These are phyloP conservation scores for Pheosia tremula DNA, from an alignment of 2,888 invertebrate genomes.

Conservation along the genomic window DNA sequence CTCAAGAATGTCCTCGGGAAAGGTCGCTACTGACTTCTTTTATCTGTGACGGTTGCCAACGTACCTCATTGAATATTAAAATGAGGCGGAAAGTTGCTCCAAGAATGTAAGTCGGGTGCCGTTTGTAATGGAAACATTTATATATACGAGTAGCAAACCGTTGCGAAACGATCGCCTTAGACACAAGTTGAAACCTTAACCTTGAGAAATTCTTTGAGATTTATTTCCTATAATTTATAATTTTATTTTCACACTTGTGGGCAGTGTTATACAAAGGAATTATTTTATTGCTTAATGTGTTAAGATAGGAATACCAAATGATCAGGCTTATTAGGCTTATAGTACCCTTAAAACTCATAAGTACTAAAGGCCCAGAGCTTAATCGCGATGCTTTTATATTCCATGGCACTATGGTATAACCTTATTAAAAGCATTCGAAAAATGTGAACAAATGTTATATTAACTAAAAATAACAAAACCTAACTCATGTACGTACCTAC, in stretches of 20 bases:
- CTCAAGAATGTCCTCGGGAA: slow-evolving; percentile 37
- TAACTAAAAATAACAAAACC: slow-evolving; percentile 9
- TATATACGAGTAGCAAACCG: neutral
- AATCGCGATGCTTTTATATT: too few species aligned
- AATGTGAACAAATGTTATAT: neutral
- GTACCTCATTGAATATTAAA: slow-evolving; percentile 48
- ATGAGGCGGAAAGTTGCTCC: slow-evolving; percentile 24
- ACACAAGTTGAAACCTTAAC: neutral
- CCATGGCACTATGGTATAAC: too few species aligned
- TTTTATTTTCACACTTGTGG: neutral
- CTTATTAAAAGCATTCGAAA: neutral
- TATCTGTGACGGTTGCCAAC: slow-evolving; percentile 31
- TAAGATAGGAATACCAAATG: too few species aligned
- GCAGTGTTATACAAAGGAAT: neutral
- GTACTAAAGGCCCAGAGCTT: too few species aligned
- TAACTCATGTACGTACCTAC: slow-evolving; percentile 18
- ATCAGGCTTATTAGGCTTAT: too few species aligned
- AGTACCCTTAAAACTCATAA: too few species aligned
- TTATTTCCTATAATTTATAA: neutral
- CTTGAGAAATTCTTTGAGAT: neutral
- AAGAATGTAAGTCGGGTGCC: slow-evolving; percentile 11
- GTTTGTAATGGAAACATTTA: neutral
- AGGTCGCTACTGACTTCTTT: slow-evolving; percentile 41
- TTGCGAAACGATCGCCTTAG: neutral
- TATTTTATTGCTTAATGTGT: neutral